Percentiles rank a stretch among this genome's conserved stretches.
These are phyloP conservation scores for Stichodactyla mertensii DNA, from an alignment of 64 coral and sea anemone genomes.

Conservation along the genomic window DNA sequence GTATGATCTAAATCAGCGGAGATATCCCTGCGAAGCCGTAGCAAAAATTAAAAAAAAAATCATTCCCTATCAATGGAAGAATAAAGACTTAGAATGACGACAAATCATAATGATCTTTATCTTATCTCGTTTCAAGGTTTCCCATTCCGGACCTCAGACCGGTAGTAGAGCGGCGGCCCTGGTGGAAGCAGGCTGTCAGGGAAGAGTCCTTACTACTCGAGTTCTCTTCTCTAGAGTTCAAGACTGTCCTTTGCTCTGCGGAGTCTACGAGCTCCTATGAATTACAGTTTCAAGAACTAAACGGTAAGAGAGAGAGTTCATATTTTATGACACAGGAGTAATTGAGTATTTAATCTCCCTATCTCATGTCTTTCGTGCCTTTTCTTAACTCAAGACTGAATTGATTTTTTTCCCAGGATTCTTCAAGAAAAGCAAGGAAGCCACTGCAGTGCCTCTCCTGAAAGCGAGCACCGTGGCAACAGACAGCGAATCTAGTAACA, in stretches of 20 bases:
- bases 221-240: conserved; percentile 72
- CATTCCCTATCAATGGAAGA: too few species aligned
- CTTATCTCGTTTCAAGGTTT: conserved; percentile 39
- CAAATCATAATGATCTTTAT: neutral
- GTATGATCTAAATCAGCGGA: conserved; percentile 1
- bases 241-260: conserved; percentile 47
- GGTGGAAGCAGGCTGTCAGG: conserved; percentile 85
- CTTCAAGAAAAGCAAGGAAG: conserved; percentile 42
- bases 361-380: too few species aligned
- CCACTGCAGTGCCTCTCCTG: conserved; percentile 44
- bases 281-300: conserved; percentile 72
- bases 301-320: conserved; percentile 31
- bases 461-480: conserved; percentile 53
- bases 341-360: too few species aligned
- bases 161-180: conserved; percentile 66
- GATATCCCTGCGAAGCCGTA: neutral
- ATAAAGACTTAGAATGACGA: neutral
- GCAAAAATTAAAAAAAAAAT: too few species aligned
- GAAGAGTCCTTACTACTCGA: conserved; percentile 65
- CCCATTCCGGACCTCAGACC: conserved; percentile 83
- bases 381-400: too few species aligned
- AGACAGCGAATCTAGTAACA: conserved; percentile 68
- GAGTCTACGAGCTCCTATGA: conserved; percentile 49
- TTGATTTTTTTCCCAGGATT: conserved; percentile 39
- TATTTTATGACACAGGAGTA: too few species aligned